Conservation (phyloP, 2,888 invertebrate genomes). For the Nemurella pictetii region DNA sequence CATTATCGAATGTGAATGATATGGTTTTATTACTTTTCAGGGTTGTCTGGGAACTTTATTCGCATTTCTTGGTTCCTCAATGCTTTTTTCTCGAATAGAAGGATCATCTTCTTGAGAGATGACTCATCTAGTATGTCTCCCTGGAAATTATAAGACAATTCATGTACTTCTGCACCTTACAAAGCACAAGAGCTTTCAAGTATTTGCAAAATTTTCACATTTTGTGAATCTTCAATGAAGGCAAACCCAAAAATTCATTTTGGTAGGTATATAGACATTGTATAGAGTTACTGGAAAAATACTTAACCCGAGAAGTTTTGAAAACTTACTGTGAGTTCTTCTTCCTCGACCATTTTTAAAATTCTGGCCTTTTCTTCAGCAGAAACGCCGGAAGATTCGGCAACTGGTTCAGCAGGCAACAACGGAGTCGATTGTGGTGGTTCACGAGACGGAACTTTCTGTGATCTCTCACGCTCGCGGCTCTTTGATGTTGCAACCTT, state of each 20-base stretch:
- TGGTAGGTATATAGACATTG: not conserved
- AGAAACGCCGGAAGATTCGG: constrained; percentile 50
- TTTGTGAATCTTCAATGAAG: too few relatives aligned
- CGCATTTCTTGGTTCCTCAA: constrained; percentile 96
- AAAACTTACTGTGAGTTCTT: constrained; percentile 68
- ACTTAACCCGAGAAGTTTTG: not conserved
- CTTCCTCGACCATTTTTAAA: constrained; percentile 75
- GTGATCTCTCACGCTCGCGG: constrained; percentile 18
- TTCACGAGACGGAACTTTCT: not conserved
- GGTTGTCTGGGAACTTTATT: constrained; percentile 95
- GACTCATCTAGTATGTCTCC: constrained; percentile 88
- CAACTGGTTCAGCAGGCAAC: constrained; percentile 41
- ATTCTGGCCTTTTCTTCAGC: constrained; percentile 77
- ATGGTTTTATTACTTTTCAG: constrained; percentile 72
- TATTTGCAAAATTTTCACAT: too few relatives aligned
- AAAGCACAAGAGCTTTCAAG: too few relatives aligned
- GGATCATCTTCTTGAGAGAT: constrained; percentile 82
- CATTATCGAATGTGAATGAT: not conserved
- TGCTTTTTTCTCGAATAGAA: constrained; percentile 92
- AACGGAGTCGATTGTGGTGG: not conserved
- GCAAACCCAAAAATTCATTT: not conserved
- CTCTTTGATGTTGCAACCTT: constrained; percentile 40
- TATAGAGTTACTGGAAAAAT: not conserved
- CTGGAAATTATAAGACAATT: constrained; percentile 52
- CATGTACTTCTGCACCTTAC: not conserved